Evolutionary conservation across 2,888 invertebrate species (phyloP).

Genomic region (Trimorus sp.): DNA sequence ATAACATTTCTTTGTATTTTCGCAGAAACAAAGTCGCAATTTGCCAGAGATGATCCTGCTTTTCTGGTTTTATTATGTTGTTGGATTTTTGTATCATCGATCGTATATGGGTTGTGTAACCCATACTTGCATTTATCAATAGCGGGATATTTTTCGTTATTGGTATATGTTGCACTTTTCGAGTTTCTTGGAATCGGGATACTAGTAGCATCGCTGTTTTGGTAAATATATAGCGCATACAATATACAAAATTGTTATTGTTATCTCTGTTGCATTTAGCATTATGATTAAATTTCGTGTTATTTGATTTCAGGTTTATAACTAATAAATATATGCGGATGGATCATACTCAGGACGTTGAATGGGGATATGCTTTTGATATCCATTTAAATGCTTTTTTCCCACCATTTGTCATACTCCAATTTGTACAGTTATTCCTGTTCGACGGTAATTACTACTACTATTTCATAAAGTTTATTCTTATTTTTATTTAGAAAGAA

Average conservation of each 20-base stretch:
- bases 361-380: constrained; percentile 99
- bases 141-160: constrained; percentile 89
- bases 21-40: constrained; percentile 98
- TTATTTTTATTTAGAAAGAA: no score
- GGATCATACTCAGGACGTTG: constrained; percentile 90
- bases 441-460: constrained; percentile 86
- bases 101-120: constrained; percentile 93
- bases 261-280: no score
- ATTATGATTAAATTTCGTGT: not conserved
- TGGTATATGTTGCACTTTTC: constrained; percentile 95
- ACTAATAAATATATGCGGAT: constrained; percentile 90
- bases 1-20: constrained; percentile 29
- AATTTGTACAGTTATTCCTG: constrained; percentile 95
- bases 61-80: constrained; percentile 95
- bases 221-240: constrained; percentile 83
- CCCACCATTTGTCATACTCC: constrained; percentile 96
- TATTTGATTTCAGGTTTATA: constrained; percentile 85
- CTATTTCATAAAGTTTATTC: no score
- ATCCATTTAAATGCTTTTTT: constrained; percentile 99
- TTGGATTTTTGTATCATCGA: constrained; percentile 94
- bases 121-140: constrained; percentile 88
- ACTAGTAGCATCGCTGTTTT: constrained; percentile 92
- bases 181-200: constrained; percentile 96
- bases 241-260: no score
- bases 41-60: constrained; percentile 99